Percentiles rank a stretch among this genome's conserved stretches.
Conservation (phyloP, 2,113 vertebrate genomes). For the Misgurnus anguillicaudatus region DNA sequence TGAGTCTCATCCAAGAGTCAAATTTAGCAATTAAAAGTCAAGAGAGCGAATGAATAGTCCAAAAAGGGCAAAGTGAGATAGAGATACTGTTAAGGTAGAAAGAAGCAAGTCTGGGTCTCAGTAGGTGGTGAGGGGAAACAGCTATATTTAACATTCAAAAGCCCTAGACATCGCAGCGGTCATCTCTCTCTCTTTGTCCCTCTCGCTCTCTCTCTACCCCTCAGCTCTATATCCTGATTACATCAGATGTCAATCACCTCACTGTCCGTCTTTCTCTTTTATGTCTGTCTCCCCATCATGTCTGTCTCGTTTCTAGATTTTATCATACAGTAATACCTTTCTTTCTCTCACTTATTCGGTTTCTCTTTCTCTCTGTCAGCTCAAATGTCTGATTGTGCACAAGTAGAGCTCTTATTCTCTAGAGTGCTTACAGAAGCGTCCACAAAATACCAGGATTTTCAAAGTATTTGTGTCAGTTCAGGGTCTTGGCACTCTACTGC, state of each 20-base stretch:
- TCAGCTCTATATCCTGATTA: slow-evolving; percentile 31
- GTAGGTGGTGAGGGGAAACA: slow-evolving; percentile 7
- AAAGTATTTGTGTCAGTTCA: slow-evolving; percentile 36
- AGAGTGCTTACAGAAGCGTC: slow-evolving; percentile 10
- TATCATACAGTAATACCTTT: slow-evolving; percentile 2
- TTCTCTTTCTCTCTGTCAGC: slow-evolving; percentile 14
- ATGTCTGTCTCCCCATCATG: neutral
- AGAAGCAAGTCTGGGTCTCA: slow-evolving; percentile 10
- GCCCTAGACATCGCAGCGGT: slow-evolving; percentile 4
- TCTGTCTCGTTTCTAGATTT: slow-evolving; percentile 26
- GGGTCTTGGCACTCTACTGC: slow-evolving; percentile 31
- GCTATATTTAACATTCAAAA: slow-evolving; percentile 31
- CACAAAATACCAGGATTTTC: slow-evolving; percentile 40
- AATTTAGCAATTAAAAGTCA: too few species aligned
- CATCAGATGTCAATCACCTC: slow-evolving; percentile 32
- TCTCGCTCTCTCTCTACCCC: neutral
- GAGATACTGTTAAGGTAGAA: slow-evolving; percentile 25
- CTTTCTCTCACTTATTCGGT: neutral
- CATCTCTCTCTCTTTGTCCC: slow-evolving; percentile 22
- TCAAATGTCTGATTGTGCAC: slow-evolving; percentile 33
- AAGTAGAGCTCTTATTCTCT: slow-evolving; percentile 30
- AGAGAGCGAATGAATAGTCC: neutral
- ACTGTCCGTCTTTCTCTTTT: neutral
- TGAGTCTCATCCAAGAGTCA: neutral
- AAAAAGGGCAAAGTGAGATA: neutral